A percentile compares a stretch with the other conserved stretches of the same genome.
Conservation (phyloP, 2,113 vertebrate species). For the Dromaius novaehollandiae region DNA sequence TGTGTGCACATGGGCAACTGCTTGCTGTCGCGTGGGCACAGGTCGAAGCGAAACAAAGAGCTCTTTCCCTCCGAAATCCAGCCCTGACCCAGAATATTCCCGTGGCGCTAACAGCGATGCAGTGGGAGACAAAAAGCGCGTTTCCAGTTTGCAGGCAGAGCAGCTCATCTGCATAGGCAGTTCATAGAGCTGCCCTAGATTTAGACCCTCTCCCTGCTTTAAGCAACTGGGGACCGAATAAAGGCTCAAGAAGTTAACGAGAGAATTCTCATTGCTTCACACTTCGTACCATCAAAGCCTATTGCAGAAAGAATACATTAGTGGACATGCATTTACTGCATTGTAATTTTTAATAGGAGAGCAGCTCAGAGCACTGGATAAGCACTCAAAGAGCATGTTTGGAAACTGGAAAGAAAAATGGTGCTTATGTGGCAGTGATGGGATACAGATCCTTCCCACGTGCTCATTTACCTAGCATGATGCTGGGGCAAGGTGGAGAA, state of each 20-base stretch:
- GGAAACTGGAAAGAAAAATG: not conserved
- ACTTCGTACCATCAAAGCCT: not conserved
- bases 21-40: not conserved
- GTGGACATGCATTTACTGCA: rapidly evolving
- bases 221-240: not conserved
- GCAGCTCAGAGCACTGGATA: not conserved
- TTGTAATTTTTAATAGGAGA: not conserved
- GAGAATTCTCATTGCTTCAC: not conserved
- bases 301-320: not conserved
- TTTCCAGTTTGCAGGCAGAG: not conserved
- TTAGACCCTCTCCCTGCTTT: not conserved
- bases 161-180: not conserved
- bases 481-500: not conserved
- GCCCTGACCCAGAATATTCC: not conserved
- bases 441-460: rapidly evolving
- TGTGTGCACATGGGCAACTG: not conserved
- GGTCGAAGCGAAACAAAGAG: not conserved
- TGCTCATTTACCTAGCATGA: not conserved
- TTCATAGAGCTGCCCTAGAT: slow-evolving; percentile 14
- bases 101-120: rapidly evolving
- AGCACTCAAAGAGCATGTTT: not conserved
- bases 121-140: not conserved
- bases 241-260: not conserved
- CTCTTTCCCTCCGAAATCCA: not conserved
- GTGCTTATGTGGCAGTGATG: not conserved